Evolutionary conservation across 2,797 vertebrate species (phyloP).

Genomic region (Anguilla megastoma): DNA sequence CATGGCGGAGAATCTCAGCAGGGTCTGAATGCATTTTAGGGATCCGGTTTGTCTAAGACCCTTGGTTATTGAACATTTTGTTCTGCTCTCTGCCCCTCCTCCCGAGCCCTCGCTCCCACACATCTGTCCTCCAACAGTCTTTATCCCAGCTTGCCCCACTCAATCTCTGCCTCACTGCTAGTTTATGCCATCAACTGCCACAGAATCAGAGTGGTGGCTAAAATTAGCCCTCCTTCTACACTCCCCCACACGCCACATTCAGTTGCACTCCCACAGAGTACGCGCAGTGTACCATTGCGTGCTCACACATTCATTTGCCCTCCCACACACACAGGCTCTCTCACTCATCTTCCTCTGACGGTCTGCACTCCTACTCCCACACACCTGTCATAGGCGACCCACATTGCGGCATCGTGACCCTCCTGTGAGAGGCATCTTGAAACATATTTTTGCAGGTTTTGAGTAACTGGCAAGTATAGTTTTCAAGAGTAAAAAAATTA

Average conservation of each 20-base stretch:
- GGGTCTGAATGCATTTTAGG: conserved; percentile 20
- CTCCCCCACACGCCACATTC: conserved; percentile 44
- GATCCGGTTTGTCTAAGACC: background rate
- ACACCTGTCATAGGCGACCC: conserved; percentile 39
- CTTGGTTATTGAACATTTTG: conserved; percentile 44
- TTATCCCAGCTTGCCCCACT: conserved; percentile 30
- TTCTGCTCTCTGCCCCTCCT: conserved; percentile 41
- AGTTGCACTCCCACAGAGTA: conserved; percentile 45
- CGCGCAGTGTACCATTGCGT: background rate
- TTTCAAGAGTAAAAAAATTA: background rate
- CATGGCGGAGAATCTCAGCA: background rate
- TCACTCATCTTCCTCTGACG: conserved; percentile 40
- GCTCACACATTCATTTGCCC: conserved; percentile 49
- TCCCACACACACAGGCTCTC: conserved; percentile 32
- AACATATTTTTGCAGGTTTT: background rate
- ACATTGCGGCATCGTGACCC: background rate
- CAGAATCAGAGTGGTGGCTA: conserved; percentile 71
- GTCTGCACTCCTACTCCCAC: conserved; percentile 55
- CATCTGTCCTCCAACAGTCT: conserved; percentile 30
- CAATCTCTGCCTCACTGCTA: conserved; percentile 54
- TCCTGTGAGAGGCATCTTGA: background rate
- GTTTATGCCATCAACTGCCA: conserved; percentile 61
- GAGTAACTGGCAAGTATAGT: background rate
- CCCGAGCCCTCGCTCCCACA: background rate
- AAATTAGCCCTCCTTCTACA: conserved; percentile 69